phyloP scores from a whole-genome alignment of 2,888 invertebrate genomes.

The Nephrotoma guestfalica region DNA sequence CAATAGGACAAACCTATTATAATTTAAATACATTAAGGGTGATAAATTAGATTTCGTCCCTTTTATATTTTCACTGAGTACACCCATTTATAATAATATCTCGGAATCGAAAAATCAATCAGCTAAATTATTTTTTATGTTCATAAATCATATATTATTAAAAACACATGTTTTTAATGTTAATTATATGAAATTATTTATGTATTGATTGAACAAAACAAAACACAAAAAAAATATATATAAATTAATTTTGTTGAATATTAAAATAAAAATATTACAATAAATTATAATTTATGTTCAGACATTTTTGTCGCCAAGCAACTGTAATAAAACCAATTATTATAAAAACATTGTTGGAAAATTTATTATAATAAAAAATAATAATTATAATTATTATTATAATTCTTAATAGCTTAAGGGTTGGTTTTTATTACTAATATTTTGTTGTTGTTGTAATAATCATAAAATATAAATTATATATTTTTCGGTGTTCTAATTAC shows the following conservation, averaged over 20 bases:
- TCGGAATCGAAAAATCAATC: background rate
- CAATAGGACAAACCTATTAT: background rate
- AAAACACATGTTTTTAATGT: background rate
- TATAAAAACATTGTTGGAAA: background rate
- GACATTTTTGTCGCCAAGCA: background rate
- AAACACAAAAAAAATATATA: background rate
- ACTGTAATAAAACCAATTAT: background rate
- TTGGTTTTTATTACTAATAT: background rate
- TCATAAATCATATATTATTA: background rate
- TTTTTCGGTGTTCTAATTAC: background rate
- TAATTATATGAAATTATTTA: background rate
- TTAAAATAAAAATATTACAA: background rate
- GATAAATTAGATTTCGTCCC: background rate
- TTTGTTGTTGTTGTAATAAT: background rate
- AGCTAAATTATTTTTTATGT: background rate
- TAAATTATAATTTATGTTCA: background rate
- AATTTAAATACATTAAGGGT: background rate
- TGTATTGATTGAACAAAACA: background rate
- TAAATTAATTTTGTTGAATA: background rate
- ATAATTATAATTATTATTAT: background rate
- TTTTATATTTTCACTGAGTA: background rate
- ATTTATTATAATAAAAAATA: background rate
- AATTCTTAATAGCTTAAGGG: background rate
- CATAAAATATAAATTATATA: background rate
- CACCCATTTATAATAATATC: background rate